These are phyloP conservation scores for Solenopsis fugax DNA, from an alignment of 1,140 invertebrate genomes.

Conservation along the genomic window DNA sequence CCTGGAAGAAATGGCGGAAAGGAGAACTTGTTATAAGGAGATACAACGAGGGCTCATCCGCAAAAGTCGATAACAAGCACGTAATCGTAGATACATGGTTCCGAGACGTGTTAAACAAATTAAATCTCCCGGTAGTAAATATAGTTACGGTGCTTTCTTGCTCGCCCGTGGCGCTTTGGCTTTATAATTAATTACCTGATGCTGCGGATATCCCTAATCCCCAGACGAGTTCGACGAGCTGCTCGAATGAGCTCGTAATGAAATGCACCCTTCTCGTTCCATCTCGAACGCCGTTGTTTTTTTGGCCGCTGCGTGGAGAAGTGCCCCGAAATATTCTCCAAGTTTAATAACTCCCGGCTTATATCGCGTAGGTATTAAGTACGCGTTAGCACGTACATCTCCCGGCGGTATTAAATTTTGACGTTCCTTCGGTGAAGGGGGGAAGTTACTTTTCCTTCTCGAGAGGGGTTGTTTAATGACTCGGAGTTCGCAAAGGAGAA, in stretches of 20 bases:
- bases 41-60: slow-evolving; percentile 33
- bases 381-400: slow-evolving; percentile 66
- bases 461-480: slow-evolving; percentile 31
- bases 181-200: slow-evolving; percentile 72
- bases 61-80: slow-evolving; percentile 37
- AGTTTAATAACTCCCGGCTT: slow-evolving; percentile 72
- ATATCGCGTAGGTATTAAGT: slow-evolving; percentile 71
- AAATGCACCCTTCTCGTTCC: slow-evolving; percentile 74
- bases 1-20: background rate
- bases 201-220: slow-evolving; percentile 65
- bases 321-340: slow-evolving; percentile 50
- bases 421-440: slow-evolving; percentile 31
- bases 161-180: background rate
- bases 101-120: slow-evolving; percentile 66
- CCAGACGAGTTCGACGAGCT: slow-evolving; percentile 38
- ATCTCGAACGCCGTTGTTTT: slow-evolving; percentile 64
- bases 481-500: slow-evolving; percentile 23
- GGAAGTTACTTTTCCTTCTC: slow-evolving; percentile 35
- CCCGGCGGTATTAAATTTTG: slow-evolving; percentile 64
- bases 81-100: slow-evolving; percentile 35
- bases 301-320: slow-evolving; percentile 37
- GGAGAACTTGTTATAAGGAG: background rate
- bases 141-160: slow-evolving; percentile 26
- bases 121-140: slow-evolving; percentile 35
- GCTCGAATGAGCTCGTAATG: slow-evolving; percentile 61